Percentiles rank a stretch among this genome's conserved stretches.
phyloP scores from a whole-genome alignment of 2,888 invertebrate species.

The Thelaira solivaga region DNA sequence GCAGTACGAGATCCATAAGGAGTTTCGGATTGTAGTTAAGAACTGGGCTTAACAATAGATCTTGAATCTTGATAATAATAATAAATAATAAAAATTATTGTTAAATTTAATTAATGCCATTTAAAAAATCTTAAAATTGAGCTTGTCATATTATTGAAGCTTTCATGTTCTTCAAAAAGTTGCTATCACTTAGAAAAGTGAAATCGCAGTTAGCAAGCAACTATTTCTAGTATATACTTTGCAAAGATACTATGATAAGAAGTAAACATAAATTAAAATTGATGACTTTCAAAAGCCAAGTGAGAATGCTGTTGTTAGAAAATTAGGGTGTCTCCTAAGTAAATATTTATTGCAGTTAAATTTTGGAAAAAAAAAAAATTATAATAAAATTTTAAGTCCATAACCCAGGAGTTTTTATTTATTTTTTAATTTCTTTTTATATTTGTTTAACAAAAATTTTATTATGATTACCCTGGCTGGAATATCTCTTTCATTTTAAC shows the following conservation, averaged over 20 bases:
- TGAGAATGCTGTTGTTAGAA: not conserved
- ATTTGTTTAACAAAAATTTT: not conserved
- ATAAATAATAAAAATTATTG: not conserved
- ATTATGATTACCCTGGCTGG: not conserved
- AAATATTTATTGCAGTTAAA: too few species aligned
- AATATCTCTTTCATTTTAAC: not conserved
- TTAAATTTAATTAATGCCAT: not conserved
- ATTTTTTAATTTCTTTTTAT: not conserved
- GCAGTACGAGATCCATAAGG: too few species aligned
- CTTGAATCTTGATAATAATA: not conserved
- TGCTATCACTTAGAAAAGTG: not conserved
- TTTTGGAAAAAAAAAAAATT: too few species aligned
- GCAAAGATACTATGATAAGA: constrained; percentile 34
- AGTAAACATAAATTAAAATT: constrained; percentile 50
- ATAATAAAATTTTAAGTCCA: too few species aligned
- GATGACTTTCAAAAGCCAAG: constrained; percentile 31
- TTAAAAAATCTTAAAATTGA: not conserved
- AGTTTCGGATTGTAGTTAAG: too few species aligned
- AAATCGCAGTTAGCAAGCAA: constrained; percentile 30
- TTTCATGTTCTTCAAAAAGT: not conserved
- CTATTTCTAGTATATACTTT: constrained; percentile 11
- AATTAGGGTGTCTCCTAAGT: not conserved
- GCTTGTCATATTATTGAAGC: not conserved
- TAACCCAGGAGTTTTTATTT: not conserved
- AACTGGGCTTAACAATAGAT: too few species aligned